Base-by-base conservation (phyloP, 1,140 invertebrate species). In the Aricia agestis region DNA sequence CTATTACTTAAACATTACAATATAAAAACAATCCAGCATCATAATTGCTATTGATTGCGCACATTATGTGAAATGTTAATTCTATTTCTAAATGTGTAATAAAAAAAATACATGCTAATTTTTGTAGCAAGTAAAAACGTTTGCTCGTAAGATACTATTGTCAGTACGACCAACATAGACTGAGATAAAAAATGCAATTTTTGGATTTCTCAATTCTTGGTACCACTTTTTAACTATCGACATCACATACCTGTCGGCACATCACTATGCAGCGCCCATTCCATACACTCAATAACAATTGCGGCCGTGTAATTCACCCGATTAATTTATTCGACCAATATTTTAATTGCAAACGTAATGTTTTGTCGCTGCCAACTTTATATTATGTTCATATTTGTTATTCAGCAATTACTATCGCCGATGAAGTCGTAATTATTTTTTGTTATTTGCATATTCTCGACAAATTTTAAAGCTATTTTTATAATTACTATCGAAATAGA, bases 241-340 rank as follows among this genome's bases (percentile, higher is more conserved):
- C 76, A 76, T 11, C 69, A 65, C 61, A 72, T 67, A 63, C 18
- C 11, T n/a, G 13, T 59, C n/a, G 2, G 25, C 66, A 19, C 82
- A 78, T 74, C 83, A 72, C 80, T 80, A 82, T 58, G 59, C 67
- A 70, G 75, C 74, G 78, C 78, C 79, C 79, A 82, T 81, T 79
- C 76, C 78, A 79, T 78, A 77, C 78, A 81, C 78, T 79, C 78
- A 82, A 81, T 82, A 79, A 83, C 82, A 82, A 79, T 83, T 82
- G 82, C 72, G 83, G 82, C 73, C 68, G 76, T 79, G 81, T 82
- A 82, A 82, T 85, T 81, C 78, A 74, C 79, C 74, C 75, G 76
- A 80, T 85, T 85, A 85, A 85, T 85, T 63, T 82, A 85, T 83
- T 82, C 77, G 80, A 82, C 78, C 80, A 78, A 83, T 83, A 83